Conservation (phyloP, 2,888 invertebrate species). For the Axea sp. region DNA sequence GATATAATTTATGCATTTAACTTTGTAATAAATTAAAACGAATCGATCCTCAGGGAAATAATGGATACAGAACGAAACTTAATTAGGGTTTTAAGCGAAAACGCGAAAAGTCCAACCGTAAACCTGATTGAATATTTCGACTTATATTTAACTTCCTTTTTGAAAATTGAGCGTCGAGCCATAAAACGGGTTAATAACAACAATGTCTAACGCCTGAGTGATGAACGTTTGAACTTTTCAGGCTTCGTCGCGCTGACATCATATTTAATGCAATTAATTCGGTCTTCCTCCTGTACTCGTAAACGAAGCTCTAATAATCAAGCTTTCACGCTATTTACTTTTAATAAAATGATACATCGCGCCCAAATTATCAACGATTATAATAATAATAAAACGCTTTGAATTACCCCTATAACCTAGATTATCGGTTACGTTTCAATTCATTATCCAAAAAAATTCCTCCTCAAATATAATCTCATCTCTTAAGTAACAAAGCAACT, state of each 20-base stretch:
- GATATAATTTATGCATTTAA: too few relatives aligned
- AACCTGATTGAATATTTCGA: slow-evolving; percentile 8
- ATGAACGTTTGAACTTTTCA: slow-evolving; percentile 56
- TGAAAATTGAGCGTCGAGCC: slow-evolving; percentile 18
- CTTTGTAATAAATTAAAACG: too few relatives aligned
- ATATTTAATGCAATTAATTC: slow-evolving; percentile 57
- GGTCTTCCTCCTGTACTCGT: slow-evolving; percentile 45
- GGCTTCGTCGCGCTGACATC: slow-evolving; percentile 56
- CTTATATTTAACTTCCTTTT: slow-evolving; percentile 32
- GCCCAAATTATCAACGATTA: slow-evolving; percentile 11
- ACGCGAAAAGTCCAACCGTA: not conserved
- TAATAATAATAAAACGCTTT: slow-evolving; percentile 5
- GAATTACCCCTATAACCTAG: slow-evolving; percentile 1
- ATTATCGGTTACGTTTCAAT: not conserved
- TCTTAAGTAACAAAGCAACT: too few relatives aligned
- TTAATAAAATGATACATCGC: slow-evolving; percentile 33
- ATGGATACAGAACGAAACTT: too few relatives aligned
- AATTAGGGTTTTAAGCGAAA: slow-evolving; percentile 1
- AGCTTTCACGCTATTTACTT: slow-evolving; percentile 54
- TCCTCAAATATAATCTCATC: too few relatives aligned
- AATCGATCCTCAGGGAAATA: too few relatives aligned
- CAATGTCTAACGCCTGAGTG: slow-evolving; percentile 41
- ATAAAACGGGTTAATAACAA: slow-evolving; percentile 50
- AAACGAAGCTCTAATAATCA: slow-evolving; percentile 54
- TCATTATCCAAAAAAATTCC: too few relatives aligned